A percentile compares a stretch with the other conserved stretches of the same genome.
Conservation (phyloP, 2,888 invertebrate genomes). For the Synergus umbraculus region DNA sequence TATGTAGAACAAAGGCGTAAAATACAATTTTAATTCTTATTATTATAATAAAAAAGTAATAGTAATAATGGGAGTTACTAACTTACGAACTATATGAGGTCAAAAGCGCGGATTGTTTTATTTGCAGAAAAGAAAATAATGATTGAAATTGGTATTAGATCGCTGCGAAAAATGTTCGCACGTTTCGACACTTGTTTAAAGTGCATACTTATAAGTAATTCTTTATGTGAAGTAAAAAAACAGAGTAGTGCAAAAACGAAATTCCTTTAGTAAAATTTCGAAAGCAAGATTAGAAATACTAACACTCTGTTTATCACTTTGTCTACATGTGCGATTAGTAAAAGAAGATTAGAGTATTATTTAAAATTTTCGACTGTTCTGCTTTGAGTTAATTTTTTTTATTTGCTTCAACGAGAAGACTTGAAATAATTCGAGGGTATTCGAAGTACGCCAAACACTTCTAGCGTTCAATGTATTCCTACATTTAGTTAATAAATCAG, state of each 20-base stretch:
- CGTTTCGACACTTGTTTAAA: background rate
- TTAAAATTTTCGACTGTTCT: background rate
- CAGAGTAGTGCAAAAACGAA: background rate
- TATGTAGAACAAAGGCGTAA: conserved; percentile 1
- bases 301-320: conserved; percentile 28
- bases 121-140: conserved; percentile 42
- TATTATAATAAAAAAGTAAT: conserved; percentile 16
- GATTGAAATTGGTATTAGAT: background rate
- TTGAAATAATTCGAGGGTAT: background rate
- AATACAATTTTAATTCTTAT: conserved; percentile 18
- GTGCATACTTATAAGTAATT: conserved; percentile 19
- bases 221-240: conserved; percentile 22
- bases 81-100: background rate
- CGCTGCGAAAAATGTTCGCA: conserved; percentile 1
- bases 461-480: conserved; percentile 1
- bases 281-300: conserved; percentile 4
- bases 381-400: conserved; percentile 25
- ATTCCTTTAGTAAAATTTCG: conserved; percentile 17
- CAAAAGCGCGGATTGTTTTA: conserved; percentile 11
- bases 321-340: conserved; percentile 23
- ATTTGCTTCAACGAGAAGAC: background rate
- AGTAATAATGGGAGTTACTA: background rate
- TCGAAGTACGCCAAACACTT: background rate
- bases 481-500: conserved; percentile 20
- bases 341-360: background rate